Base-by-base conservation (phyloP, 2,888 invertebrate species). In the Lomographa bimaculata region DNA sequence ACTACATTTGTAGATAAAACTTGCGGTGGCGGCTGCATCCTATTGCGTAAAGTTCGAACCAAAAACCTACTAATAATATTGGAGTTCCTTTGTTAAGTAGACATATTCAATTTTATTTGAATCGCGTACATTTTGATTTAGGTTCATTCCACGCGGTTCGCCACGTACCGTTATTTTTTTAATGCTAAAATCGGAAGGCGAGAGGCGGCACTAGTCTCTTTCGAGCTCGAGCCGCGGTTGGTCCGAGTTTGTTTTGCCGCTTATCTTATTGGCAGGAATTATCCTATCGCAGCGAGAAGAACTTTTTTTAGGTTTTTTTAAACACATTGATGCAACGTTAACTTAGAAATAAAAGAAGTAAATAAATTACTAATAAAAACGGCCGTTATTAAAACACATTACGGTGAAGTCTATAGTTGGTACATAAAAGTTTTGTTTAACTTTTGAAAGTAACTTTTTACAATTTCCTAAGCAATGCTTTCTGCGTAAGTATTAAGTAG, bases 191-290 rank as follows among this genome's bases (percentile, higher is more conserved):
- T 14, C 14, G 44, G 37, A 27, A 45, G 44, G 55, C 54, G 45
- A 53, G 60, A 71, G 70, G 72, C 71, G 70, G 68, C 54, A 47
- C 55, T 64, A 72, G 48, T 35, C 58, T 63, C 60, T 58, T 43
- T 38, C 37, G 42, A 27, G 43, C 25, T 38, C 37, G 42, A 27
- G 43, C 25, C 35, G 44, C 39, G 52, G 45, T 52, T 47, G 46
- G 45, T 24, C 18, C 28, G 19, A 12, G 20, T 12, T 5, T 25
- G 17, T 21, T 25, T 30, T 18, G 28, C 32, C 26, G 42, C 38
- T 37, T 24, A 28, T 28, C 37, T 25, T 18, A 43, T 43, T 43
- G 42, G 42, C 24, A 27, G 27, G 23, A 37, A 32, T 37, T 10
- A 33, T 32, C 36, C 42, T 35, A 41, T 41, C 20, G 30, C 35